A percentile compares a stretch with the other conserved stretches of the same genome.
Evolutionary conservation across 1,140 invertebrate genomes (phyloP).

Genomic region (Drosophila subobscura): DNA sequence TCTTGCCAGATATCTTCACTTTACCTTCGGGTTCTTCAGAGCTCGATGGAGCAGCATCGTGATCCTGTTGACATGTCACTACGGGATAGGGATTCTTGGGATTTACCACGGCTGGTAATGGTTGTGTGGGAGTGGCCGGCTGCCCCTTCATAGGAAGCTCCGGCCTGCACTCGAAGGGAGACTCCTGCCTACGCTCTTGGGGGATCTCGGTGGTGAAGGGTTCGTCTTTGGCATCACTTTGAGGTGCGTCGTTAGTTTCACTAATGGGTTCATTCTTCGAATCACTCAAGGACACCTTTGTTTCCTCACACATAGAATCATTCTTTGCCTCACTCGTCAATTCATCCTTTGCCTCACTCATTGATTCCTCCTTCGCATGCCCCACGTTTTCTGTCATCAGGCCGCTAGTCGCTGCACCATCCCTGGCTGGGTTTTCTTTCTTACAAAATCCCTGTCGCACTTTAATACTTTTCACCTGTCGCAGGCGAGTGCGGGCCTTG

Average conservation of each 20-base stretch:
- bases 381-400: background rate
- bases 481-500: background rate
- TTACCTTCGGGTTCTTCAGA: background rate
- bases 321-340: too few relatives aligned
- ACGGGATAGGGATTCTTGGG: conserved; percentile 12
- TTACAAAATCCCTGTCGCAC: background rate
- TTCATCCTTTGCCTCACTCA: background rate
- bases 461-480: background rate
- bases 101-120: conserved; percentile 14
- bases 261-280: too few relatives aligned
- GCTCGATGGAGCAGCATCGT: background rate
- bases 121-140: background rate
- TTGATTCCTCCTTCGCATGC: too few relatives aligned
- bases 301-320: too few relatives aligned
- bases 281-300: too few relatives aligned
- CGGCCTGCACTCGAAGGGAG: conserved; percentile 24
- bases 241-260: too few relatives aligned
- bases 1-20: too few relatives aligned
- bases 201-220: conserved; percentile 15
- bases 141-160: conserved; percentile 27
- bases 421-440: background rate
- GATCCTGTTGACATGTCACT: conserved; percentile 9
- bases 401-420: background rate
- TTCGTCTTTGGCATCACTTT: too few relatives aligned
- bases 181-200: conserved; percentile 18